Evolutionary conservation across 1,140 invertebrate species (phyloP), one percentile per base, ranked within the genome.

Genomic region (Gonatopus flavifemur): DNA sequence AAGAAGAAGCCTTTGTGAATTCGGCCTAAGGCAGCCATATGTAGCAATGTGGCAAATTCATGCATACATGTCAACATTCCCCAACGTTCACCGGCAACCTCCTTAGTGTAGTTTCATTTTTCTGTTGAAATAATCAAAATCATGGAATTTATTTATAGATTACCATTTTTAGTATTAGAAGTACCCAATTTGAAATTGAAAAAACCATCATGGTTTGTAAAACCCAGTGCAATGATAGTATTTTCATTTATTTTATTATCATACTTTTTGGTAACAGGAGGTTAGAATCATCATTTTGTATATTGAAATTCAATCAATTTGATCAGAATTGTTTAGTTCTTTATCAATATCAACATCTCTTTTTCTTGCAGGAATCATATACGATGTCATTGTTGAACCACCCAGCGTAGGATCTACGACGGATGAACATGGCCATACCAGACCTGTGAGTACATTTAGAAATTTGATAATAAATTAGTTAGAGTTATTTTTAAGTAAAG

Each of bases 321-420:
- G n/a, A n/a, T n/a, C n/a, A n/a, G n/a, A n/a, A n/a, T n/a, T n/a
- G n/a, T n/a, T n/a, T n/a, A n/a, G n/a, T n/a, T 25, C 25, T 19
- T 43, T 39, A 22, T 0, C 18, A 45, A 40, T 52, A 15, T 31
- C 13, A 7, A 41, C 12, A 46, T 38, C 30, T 49, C 21, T n/a
- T 28, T 48, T 52, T 59, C 63, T 82, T 82, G 19, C 72, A 98
- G 95, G 95, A 51, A 94, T 98, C 25, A 98, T 98, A 63, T 98
- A 98, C 79, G 95, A 98, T 81, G 94, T 98, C 0, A 98, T 98
- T 71, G 93, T 98, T 37, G 96, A 98, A 77, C 96, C 96, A 28
- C 96, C 96, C 0, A 95, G 94, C 76, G 94, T 98, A 53, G 96
- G 96, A 37, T 96, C 93, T 3, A 98, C 95, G 6, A 96, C 95